Conservation (phyloP, 2,113 vertebrate genomes). For the Hemibates koningsi region DNA sequence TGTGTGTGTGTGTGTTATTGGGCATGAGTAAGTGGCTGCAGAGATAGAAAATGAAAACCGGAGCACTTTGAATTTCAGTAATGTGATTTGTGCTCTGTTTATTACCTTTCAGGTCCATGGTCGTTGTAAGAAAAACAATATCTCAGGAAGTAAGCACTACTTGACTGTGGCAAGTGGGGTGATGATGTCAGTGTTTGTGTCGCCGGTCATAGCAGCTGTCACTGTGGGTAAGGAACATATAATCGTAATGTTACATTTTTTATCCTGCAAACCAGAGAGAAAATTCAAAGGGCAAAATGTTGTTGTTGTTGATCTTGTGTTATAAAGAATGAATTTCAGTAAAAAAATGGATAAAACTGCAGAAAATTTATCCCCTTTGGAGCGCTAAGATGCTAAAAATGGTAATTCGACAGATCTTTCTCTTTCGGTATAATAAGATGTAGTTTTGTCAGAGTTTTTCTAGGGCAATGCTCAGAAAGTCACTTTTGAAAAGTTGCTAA, state of each 20-base stretch:
- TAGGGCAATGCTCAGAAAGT: background rate
- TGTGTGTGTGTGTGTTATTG: background rate
- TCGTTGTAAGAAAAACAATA: conserved; percentile 83
- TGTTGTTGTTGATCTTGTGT: background rate
- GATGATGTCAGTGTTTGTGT: conserved; percentile 83
- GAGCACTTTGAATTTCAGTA: background rate
- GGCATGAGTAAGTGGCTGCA: background rate
- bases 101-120: conserved; percentile 73
- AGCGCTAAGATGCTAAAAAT: background rate
- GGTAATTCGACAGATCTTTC: background rate
- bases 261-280: background rate
- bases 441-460: background rate
- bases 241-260: background rate
- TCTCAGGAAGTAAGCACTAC: conserved; percentile 84
- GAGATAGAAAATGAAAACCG: background rate
- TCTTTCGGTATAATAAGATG: background rate
- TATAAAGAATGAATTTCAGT: background rate
- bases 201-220: conserved; percentile 81
- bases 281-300: background rate
- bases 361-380: background rate
- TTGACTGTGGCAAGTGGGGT: conserved; percentile 82
- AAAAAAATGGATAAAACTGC: background rate
- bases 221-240: conserved; percentile 73
- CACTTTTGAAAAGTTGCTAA: background rate
- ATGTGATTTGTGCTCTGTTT: conserved; percentile 6